phyloP scores from a whole-genome alignment of 1,140 invertebrate genomes.

The Lerema accius region DNA sequence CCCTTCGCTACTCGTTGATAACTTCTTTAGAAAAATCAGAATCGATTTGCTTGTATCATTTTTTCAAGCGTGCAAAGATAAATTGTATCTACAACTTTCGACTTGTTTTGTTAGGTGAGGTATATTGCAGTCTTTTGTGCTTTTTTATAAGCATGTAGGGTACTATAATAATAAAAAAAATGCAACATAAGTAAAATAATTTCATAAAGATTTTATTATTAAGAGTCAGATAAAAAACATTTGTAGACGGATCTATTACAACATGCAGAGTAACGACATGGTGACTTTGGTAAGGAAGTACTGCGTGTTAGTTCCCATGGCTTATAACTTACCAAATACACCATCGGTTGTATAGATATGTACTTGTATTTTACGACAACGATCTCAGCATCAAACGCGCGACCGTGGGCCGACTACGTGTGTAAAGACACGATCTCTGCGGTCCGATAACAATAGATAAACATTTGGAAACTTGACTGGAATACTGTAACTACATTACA shows the following conservation, averaged over 20 bases:
- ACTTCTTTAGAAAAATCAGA: conserved; percentile 17
- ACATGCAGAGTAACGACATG: too few relatives aligned
- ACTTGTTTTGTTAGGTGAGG: too few relatives aligned
- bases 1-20: conserved; percentile 24
- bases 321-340: conserved; percentile 16
- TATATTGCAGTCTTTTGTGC: too few relatives aligned
- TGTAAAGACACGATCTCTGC: conserved; percentile 66
- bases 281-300: too few relatives aligned
- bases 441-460: conserved; percentile 66
- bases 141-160: too few relatives aligned
- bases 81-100: too few relatives aligned
- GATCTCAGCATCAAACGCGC: conserved; percentile 57
- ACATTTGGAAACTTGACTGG: conserved; percentile 54
- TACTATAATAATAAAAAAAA: too few relatives aligned
- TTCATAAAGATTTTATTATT: too few relatives aligned
- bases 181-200: too few relatives aligned
- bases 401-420: conserved; percentile 61
- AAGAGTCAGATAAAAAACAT: too few relatives aligned
- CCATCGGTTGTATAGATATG: neutral
- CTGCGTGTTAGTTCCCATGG: too few relatives aligned
- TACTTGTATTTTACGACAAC: conserved; percentile 39
- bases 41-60: conserved; percentile 1
- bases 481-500: conserved; percentile 47
- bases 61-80: neutral
- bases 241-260: too few relatives aligned